Conservation (phyloP, 2,113 vertebrate species). For the Poicephalus meyeri region DNA sequence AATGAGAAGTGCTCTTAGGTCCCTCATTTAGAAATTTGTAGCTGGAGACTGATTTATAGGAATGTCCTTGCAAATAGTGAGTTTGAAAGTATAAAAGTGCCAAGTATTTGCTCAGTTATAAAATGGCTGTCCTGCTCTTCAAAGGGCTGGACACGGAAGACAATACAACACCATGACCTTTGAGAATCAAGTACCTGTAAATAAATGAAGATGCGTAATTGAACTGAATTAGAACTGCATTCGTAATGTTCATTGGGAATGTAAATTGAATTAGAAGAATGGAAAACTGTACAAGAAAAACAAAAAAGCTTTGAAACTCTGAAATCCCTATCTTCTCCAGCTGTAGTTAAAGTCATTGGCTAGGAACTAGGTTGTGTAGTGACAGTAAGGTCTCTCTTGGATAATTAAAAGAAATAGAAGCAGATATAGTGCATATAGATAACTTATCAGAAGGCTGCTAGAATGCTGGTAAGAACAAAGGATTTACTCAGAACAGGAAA, state of each 20-base stretch:
- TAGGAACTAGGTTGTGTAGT: background rate
- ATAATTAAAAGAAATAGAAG: background rate
- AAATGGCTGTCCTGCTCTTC: background rate
- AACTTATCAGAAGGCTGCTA: background rate
- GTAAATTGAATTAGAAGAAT: background rate
- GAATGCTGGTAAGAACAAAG: background rate
- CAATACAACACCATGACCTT: background rate
- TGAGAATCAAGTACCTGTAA: background rate
- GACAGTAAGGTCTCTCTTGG: background rate
- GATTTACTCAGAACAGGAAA: background rate
- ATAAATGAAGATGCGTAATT: background rate
- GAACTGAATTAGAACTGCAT: background rate
- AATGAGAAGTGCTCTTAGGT: background rate
- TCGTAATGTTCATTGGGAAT: background rate
- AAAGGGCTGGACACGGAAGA: background rate
- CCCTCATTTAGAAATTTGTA: background rate
- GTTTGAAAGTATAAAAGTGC: background rate
- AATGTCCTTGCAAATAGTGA: background rate
- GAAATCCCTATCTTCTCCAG: background rate
- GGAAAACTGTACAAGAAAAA: background rate
- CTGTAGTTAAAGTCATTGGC: background rate
- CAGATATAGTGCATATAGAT: background rate
- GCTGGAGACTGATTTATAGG: background rate
- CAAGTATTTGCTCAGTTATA: background rate
- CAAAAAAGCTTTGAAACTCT: background rate